Base-by-base conservation (phyloP, 92 coral and sea anemone species). In the Palythoa caribaeorum region DNA sequence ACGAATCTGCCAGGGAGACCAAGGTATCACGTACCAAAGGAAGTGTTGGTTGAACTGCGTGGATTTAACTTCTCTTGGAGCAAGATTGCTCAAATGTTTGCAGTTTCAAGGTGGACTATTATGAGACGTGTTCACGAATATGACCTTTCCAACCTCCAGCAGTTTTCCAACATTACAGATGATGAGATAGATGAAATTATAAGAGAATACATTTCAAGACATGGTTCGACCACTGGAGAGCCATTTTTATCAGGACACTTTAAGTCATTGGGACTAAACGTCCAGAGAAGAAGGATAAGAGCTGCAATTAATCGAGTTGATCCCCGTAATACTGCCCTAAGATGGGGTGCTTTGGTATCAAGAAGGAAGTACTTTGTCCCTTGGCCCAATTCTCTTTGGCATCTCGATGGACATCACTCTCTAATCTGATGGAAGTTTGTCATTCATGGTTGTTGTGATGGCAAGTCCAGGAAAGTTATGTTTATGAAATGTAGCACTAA, bases 341-440 rank as follows among this genome's bases (percentile, higher is more conserved):
- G 98, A 60, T 92, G 98, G 95, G 98, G 98, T 81, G 93, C 95
- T 51, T 78, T 94, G 57, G 95, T 92, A 40, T 40, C 47, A 40
- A 40, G 47, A 40, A 40, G 47, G 47, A 40, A 40, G 47, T 40
- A 40, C 47, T 40, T 40, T 40, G 47, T 40, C 47, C 47, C 47
- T 40, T 40, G 47, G 47, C 47, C 47, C 47, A 40, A 40, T 40
- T 40, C 47, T 40, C 47, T 40, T 40, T 40, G 47, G 47, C 47
- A 54, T 54, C 60, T 9, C 12, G 60, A 54, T 9, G 60, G 60
- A 54, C 60, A 9, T 54, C 14, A 14, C 60, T 54, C 60, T 54
- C 60, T 54, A 54, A 54, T 54, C 10, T 5, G 60, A 54, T 54
- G 60, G 60, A 54, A 40, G 47, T 40, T 40, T 40, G 47, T 40